phyloP scores from a whole-genome alignment of 2,113 vertebrate genomes.

The Loxodonta africana region DNA sequence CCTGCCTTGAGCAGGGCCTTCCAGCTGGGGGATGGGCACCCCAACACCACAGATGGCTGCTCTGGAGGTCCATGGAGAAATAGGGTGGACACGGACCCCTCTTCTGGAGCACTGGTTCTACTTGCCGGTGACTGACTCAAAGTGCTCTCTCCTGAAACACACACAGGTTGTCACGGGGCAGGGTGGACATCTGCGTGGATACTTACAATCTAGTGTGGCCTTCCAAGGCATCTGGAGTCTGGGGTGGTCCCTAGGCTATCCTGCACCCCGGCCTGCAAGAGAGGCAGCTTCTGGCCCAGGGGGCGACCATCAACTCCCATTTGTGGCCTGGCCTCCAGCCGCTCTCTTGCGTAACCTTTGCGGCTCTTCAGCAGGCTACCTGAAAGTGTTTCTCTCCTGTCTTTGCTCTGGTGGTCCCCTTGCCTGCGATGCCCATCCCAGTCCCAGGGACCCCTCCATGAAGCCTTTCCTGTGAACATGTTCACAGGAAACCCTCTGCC shows the following conservation, averaged over 20 bases:
- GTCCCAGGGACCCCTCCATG: no score
- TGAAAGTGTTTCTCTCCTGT: neutral
- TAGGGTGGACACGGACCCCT: no score
- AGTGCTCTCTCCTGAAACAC: neutral
- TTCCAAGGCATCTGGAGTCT: neutral
- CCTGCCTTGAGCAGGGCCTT: neutral
- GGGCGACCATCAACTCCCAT: fast-evolving
- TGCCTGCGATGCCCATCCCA: neutral
- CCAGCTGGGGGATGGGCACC: neutral
- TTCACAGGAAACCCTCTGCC: neutral
- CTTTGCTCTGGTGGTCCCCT: neutral
- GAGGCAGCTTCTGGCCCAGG: neutral
- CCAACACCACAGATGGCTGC: neutral
- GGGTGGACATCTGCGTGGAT: neutral
- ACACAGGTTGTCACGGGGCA: neutral
- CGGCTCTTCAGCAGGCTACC: neutral
- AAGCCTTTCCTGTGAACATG: neutral
- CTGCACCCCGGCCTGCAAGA: fast-evolving
- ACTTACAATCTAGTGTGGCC: fast-evolving
- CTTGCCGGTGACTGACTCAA: neutral
- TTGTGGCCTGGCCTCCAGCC: fast-evolving
- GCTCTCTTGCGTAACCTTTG: fast-evolving
- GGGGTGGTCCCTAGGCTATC: neutral
- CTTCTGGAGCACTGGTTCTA: no score
- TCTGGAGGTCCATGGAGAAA: neutral